Evolutionary conservation across 2,797 vertebrate genomes (phyloP).

Genomic region (Oryzias dopingdopingensis): DNA sequence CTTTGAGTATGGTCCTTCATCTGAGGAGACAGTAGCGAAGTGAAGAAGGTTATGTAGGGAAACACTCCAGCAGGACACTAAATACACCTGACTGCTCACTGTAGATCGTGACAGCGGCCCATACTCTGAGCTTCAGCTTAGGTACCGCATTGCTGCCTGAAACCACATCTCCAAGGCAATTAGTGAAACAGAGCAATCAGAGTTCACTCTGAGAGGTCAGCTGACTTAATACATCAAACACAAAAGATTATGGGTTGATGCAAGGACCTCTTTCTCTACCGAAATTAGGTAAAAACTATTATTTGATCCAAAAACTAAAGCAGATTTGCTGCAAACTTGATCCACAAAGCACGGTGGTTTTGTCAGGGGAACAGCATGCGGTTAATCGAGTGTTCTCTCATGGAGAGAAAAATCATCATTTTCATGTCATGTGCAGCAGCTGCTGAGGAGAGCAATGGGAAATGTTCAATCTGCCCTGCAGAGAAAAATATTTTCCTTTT

Average conservation of each 20-base stretch:
- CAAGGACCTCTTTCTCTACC: not conserved
- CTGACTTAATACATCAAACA: not conserved
- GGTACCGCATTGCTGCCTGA: conserved; percentile 21
- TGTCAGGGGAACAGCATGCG: conserved; percentile 55
- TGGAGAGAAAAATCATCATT: conserved; percentile 48
- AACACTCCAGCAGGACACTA: conserved; percentile 32
- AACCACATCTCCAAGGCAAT: conserved; percentile 22
- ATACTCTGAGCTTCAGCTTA: conserved; percentile 40
- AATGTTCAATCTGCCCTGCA: conserved; percentile 48
- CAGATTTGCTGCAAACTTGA: conserved; percentile 34
- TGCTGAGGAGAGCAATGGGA: conserved; percentile 36
- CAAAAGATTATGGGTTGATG: conserved; percentile 24
- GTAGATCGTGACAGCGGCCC: conserved; percentile 40
- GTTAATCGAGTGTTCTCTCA: conserved; percentile 64
- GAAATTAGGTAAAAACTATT: conserved; percentile 20
- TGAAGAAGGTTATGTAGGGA: conserved; percentile 18
- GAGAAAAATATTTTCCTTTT: conserved; percentile 22
- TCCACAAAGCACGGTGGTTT: conserved; percentile 37
- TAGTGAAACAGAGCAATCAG: conserved; percentile 25
- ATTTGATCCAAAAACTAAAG: conserved; percentile 33
- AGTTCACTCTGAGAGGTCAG: conserved; percentile 9
- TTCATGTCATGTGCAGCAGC: conserved; percentile 62
- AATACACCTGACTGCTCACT: conserved; percentile 23
- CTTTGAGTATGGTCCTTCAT: conserved; percentile 94
- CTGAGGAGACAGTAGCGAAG: conserved; percentile 72